Percentiles rank a stretch among this genome's conserved stretches.
These are phyloP conservation scores for Cactoblastis cactorum DNA, from an alignment of 2,888 invertebrate species.

Conservation along the genomic window DNA sequence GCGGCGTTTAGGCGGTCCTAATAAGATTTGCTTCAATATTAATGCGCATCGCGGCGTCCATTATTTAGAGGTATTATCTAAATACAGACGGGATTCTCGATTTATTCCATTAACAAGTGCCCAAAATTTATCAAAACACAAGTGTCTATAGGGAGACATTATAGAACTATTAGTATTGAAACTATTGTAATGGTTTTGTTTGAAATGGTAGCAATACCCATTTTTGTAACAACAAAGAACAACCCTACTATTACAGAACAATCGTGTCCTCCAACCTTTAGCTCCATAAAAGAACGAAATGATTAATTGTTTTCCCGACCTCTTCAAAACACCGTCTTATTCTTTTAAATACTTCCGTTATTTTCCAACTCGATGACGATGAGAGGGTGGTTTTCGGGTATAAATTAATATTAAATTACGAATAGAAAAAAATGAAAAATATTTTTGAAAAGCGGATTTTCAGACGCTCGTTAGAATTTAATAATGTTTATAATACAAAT, in stretches of 20 bases:
- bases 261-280: conserved; percentile 72
- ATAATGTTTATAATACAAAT: not conserved
- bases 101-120: conserved; percentile 46
- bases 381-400: conserved; percentile 67
- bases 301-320: conserved; percentile 77
- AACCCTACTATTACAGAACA: conserved; percentile 67
- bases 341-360: conserved; percentile 77
- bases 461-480: conserved; percentile 1
- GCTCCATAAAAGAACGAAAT: conserved; percentile 67
- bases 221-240: conserved; percentile 56
- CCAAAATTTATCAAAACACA: conserved; percentile 18
- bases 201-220: conserved; percentile 35
- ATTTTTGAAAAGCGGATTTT: conserved; percentile 40
- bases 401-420: conserved; percentile 73
- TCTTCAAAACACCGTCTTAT: conserved; percentile 76
- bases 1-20: conserved; percentile 73
- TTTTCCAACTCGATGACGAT: conserved; percentile 74
- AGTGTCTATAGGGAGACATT: conserved; percentile 32
- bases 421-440: conserved; percentile 47
- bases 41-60: conserved; percentile 74
- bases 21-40: conserved; percentile 79
- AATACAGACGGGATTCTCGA: conserved; percentile 50
- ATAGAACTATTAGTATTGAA: conserved; percentile 32
- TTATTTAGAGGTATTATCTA: conserved; percentile 72
- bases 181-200: conserved; percentile 39